phyloP scores from a whole-genome alignment of 2,113 vertebrate species.

The Notechis scutatus region DNA sequence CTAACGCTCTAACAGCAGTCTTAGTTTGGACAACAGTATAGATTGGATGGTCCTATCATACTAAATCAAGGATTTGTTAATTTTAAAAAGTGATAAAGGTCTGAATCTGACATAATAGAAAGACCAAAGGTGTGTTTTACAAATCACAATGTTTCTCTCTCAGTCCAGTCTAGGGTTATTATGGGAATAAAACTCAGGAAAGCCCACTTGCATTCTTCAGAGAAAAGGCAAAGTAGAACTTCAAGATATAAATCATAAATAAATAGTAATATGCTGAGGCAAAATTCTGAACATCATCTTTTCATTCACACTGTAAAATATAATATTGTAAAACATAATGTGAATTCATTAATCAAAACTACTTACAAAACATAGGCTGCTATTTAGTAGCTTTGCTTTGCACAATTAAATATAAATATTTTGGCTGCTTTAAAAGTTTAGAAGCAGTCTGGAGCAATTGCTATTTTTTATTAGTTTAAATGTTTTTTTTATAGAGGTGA shows the following conservation, averaged over 20 bases:
- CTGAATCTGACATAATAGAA: background rate
- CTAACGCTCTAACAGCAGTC: background rate
- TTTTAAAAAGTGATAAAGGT: background rate
- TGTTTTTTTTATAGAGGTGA: background rate
- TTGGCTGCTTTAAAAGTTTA: background rate
- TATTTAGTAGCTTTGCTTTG: background rate
- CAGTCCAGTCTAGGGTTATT: background rate
- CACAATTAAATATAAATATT: no score
- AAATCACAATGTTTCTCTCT: background rate
- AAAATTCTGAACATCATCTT: fast-evolving
- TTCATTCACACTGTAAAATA: background rate
- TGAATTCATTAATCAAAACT: background rate
- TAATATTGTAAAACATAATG: no score
- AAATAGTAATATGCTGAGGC: fast-evolving
- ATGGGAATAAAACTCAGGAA: background rate
- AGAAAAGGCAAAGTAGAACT: background rate
- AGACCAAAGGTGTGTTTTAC: background rate
- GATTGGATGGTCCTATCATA: background rate
- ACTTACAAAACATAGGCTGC: background rate
- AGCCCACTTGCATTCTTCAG: background rate
- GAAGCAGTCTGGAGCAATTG: background rate
- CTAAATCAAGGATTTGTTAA: background rate
- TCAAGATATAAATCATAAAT: background rate
- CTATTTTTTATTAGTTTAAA: background rate
- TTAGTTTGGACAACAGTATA: background rate